Evolutionary conservation across 2,113 vertebrate species (phyloP).

Genomic region (Clarias gariepinus): DNA sequence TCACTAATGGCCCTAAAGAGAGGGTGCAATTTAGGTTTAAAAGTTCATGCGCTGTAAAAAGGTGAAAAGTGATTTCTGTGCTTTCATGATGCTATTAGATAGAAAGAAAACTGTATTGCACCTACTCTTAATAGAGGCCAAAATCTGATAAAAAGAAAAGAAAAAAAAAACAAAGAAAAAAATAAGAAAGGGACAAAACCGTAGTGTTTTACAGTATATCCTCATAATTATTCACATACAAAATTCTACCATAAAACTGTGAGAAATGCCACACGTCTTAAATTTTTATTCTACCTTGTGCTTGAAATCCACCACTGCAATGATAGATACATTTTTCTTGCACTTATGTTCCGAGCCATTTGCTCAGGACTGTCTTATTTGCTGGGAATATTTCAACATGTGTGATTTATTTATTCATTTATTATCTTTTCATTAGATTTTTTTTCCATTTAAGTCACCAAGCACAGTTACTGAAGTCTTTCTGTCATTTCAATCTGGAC

Average conservation of each 20-base stretch:
- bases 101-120: conserved; percentile 7
- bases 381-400: background rate
- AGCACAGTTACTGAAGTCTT: background rate
- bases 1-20: conserved; percentile 55
- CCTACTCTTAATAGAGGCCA: conserved; percentile 23
- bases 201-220: conserved; percentile 24
- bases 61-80: background rate
- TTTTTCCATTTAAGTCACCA: background rate
- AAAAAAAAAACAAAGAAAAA: background rate
- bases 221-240: conserved; percentile 29
- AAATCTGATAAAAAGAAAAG: background rate
- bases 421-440: background rate
- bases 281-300: conserved; percentile 44
- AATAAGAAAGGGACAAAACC: background rate
- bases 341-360: background rate
- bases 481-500: conserved; percentile 9
- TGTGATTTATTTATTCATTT: background rate
- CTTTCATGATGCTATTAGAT: background rate
- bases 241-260: conserved; percentile 19
- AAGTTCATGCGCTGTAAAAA: background rate
- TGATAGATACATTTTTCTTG: conserved; percentile 9
- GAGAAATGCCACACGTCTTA: conserved; percentile 25
- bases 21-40: conserved; percentile 56
- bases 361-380: background rate
- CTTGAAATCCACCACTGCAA: conserved; percentile 40